Percentiles rank a stretch among this genome's conserved stretches.
Evolutionary conservation across 2,113 vertebrate genomes (phyloP).

Genomic region (Plotosus lineatus): DNA sequence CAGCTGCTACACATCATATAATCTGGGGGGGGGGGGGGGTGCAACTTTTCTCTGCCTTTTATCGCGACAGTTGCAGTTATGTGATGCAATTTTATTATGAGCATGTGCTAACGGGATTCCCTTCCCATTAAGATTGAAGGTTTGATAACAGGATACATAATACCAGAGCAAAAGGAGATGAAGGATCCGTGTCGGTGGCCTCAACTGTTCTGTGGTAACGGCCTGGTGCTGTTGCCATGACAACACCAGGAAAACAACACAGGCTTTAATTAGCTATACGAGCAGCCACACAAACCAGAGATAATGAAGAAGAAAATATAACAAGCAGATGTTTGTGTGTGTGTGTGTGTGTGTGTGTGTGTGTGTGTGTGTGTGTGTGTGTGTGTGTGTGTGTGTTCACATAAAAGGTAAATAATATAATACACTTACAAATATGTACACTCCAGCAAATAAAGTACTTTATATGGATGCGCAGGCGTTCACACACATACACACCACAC

Average conservation of each 20-base stretch:
- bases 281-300: slow-evolving; percentile 30
- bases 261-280: slow-evolving; percentile 40
- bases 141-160: background rate
- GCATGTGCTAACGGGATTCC: background rate
- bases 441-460: background rate
- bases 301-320: slow-evolving; percentile 27
- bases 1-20: background rate
- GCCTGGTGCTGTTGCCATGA: slow-evolving; percentile 24
- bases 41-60: background rate
- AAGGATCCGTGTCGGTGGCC: slow-evolving; percentile 14
- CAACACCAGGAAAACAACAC: slow-evolving; percentile 39
- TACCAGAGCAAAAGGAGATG: background rate
- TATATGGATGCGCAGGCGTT: too few relatives aligned
- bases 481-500: background rate
- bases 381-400: slow-evolving; percentile 15
- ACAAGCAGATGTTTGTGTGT: slow-evolving; percentile 11
- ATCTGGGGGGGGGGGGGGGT: too few relatives aligned
- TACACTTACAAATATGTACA: background rate
- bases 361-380: slow-evolving; percentile 24
- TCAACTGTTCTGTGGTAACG: slow-evolving; percentile 11
- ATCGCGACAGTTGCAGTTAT: background rate
- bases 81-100: background rate
- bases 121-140: background rate
- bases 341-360: slow-evolving; percentile 23
- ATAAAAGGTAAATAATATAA: background rate